Evolutionary conservation across 2,797 vertebrate species (phyloP).

Genomic region (Sebastes minor): DNA sequence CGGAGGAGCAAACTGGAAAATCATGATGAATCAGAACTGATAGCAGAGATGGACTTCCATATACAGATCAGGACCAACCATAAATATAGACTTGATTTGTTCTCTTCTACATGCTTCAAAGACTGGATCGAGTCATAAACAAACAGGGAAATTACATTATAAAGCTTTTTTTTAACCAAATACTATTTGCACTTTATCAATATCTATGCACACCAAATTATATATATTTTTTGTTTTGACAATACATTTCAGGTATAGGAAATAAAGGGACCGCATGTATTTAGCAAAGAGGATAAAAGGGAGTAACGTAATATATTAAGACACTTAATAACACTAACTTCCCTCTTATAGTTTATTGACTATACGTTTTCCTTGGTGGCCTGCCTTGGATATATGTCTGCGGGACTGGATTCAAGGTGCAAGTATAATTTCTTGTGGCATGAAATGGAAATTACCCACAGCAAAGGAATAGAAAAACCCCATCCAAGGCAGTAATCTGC

Average conservation of each 20-base stretch:
- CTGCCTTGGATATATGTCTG: slow-evolving; percentile 3
- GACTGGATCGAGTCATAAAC: slow-evolving; percentile 39
- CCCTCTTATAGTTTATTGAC: neutral
- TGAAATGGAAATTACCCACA: slow-evolving; percentile 32
- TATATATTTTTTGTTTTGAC: slow-evolving; percentile 49
- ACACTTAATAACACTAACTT: slow-evolving; percentile 46
- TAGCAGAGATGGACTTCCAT: neutral
- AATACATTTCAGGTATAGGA: slow-evolving; percentile 46
- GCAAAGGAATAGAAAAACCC: slow-evolving; percentile 10
- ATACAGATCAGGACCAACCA: slow-evolving; percentile 9
- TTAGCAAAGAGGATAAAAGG: neutral
- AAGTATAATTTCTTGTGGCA: slow-evolving; percentile 20
- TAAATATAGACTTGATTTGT: neutral
- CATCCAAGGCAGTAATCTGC: slow-evolving; percentile 31
- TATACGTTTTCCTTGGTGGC: neutral
- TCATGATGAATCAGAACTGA: slow-evolving; percentile 4
- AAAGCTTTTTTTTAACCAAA: slow-evolving; percentile 67
- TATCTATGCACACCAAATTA: slow-evolving; percentile 72
- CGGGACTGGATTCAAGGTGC: neutral
- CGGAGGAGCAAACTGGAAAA: slow-evolving; percentile 36
- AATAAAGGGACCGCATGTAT: slow-evolving; percentile 26
- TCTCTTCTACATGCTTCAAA: slow-evolving; percentile 29
- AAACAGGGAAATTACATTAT: slow-evolving; percentile 53
- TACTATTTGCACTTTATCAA: slow-evolving; percentile 80
- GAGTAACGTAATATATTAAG: slow-evolving; percentile 11